Conservation (phyloP, 2,797 vertebrate species). For the Neoniphon sammara region DNA sequence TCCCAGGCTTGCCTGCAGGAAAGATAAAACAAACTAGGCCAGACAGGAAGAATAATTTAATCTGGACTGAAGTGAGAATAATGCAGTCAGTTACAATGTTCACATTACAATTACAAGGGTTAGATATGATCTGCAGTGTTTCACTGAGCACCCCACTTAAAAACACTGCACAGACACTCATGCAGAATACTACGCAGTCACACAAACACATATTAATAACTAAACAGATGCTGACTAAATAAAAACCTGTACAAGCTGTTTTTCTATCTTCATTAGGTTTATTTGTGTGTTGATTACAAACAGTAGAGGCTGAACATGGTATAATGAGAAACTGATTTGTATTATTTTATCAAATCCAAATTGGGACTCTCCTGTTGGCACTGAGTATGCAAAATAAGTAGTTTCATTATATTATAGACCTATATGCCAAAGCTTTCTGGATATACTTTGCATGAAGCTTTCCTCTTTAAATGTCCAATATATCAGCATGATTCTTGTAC, state of each 20-base stretch:
- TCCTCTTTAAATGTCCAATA: neutral
- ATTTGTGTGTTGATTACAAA: neutral
- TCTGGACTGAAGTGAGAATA: conserved; percentile 2
- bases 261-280: conserved; percentile 1
- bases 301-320: neutral
- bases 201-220: too few relatives aligned
- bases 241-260: neutral
- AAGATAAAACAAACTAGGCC: conserved; percentile 28
- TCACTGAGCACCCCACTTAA: neutral
- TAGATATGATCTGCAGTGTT: neutral
- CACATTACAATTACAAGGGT: neutral
- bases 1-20: neutral
- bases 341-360: conserved; percentile 4
- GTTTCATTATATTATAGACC: neutral
- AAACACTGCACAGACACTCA: too few relatives aligned
- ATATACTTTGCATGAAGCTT: conserved; percentile 4
- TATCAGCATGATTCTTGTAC: neutral
- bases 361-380: neutral
- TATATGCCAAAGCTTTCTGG: conserved; percentile 5
- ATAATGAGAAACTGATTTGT: conserved; percentile 18
- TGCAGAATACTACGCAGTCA: too few relatives aligned
- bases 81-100: conserved; percentile 1
- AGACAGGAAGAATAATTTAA: conserved; percentile 2
- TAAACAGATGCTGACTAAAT: too few relatives aligned
- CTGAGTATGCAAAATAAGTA: neutral